These are phyloP conservation scores for Penaeus indicus DNA, from an alignment of 1,140 invertebrate species.

Conservation along the genomic window DNA sequence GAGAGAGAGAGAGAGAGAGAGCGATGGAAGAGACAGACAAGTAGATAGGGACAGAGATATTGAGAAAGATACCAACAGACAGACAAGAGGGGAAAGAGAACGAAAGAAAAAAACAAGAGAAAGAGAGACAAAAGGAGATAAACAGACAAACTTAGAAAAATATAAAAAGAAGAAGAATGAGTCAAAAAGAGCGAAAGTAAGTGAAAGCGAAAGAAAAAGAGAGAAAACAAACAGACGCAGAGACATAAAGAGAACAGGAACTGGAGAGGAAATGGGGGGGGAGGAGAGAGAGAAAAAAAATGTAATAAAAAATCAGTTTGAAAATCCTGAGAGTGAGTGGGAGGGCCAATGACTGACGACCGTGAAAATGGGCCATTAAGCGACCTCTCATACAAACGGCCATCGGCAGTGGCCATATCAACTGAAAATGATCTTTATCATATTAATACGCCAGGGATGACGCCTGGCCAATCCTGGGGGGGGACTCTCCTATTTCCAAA, in stretches of 20 bases:
- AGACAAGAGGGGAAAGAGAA: too few relatives aligned
- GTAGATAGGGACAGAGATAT: slow-evolving; percentile 17
- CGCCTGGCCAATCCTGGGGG: not conserved
- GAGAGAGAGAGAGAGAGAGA: slow-evolving; percentile 19
- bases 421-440: slow-evolving; percentile 41
- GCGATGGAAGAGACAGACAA: not conserved
- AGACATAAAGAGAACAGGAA: too few relatives aligned
- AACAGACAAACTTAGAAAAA: too few relatives aligned
- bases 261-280: not conserved
- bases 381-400: slow-evolving; percentile 49
- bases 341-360: slow-evolving; percentile 36
- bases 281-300: not conserved
- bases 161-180: too few relatives aligned
- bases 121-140: too few relatives aligned
- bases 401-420: slow-evolving; percentile 7
- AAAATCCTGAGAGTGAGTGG: slow-evolving; percentile 3
- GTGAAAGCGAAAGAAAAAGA: not conserved
- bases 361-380: slow-evolving; percentile 48
- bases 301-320: not conserved
- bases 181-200: too few relatives aligned
- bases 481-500: too few relatives aligned
- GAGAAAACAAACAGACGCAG: not conserved
- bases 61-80: too few relatives aligned
- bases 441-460: slow-evolving; percentile 29
- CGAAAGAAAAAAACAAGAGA: too few relatives aligned